These are phyloP conservation scores for Lomographa bimaculata DNA, from an alignment of 2,888 invertebrate genomes.

Conservation along the genomic window DNA sequence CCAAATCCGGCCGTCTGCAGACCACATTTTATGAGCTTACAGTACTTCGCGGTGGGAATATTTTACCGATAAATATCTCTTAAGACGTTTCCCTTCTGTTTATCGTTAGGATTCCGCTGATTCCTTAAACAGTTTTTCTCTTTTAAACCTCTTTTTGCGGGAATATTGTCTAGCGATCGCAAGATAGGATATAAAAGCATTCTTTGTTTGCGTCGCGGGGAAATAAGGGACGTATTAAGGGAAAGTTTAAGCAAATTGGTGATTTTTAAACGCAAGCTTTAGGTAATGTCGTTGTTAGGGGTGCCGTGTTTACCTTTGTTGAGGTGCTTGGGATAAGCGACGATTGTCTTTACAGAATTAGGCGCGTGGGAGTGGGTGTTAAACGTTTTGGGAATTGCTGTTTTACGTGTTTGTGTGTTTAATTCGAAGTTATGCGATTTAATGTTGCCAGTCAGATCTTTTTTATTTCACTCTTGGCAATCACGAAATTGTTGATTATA, in stretches of 20 bases:
- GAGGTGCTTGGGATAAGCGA: conserved; percentile 15
- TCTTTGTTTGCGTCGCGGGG: conserved; percentile 30
- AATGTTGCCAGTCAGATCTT: no score
- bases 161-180: conserved; percentile 47
- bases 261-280: conserved; percentile 29
- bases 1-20: conserved; percentile 24
- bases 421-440: no score
- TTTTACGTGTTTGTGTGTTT: no score
- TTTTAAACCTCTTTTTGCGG: conserved; percentile 61
- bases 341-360: conserved; percentile 15
- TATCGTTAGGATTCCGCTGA: conserved; percentile 75
- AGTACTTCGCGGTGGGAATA: conserved; percentile 64
- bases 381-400: not conserved
- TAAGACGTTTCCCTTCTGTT: conserved; percentile 72
- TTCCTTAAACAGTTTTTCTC: conserved; percentile 70
- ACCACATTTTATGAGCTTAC: conserved; percentile 62
- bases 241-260: conserved; percentile 34
- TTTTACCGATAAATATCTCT: conserved; percentile 76
- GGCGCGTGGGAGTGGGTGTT: conserved; percentile 1
- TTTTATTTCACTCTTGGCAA: no score
- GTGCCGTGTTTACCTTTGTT: conserved; percentile 24
- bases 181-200: conserved; percentile 35
- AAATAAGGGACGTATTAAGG: conserved; percentile 35
- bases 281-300: conserved; percentile 27
- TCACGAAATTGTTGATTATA: no score